Percentiles rank a stretch among this genome's conserved stretches.
Conservation (phyloP, 2,888 invertebrate species). For the Thyatira batis region DNA sequence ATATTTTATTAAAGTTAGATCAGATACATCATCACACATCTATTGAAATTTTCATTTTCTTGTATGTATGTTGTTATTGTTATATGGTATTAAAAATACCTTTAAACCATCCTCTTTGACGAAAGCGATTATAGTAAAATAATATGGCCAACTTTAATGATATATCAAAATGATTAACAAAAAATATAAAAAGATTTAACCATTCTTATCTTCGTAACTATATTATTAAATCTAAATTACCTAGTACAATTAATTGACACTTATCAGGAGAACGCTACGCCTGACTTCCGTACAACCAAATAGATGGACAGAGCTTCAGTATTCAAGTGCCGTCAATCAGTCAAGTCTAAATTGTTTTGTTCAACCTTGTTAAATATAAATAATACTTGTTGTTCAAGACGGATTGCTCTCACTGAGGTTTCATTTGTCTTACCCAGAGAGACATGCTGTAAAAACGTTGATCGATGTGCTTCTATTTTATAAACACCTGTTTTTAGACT, state of each 20-base stretch:
- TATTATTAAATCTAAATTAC: not conserved
- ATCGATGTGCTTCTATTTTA: conserved; percentile 55
- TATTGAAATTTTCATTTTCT: too few species aligned
- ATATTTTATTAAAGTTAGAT: too few species aligned
- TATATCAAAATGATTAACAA: too few species aligned
- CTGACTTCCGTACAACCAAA: not conserved
- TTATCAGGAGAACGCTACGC: not conserved
- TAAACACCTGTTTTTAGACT: conserved; percentile 59
- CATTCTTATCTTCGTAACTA: too few species aligned
- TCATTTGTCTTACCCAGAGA: conserved; percentile 61
- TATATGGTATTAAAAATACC: too few species aligned
- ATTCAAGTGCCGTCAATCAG: conserved; percentile 2
- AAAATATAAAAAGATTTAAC: too few species aligned
- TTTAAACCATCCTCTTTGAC: too few species aligned
- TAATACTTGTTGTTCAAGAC: conserved; percentile 21
- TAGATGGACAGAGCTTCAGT: not conserved
- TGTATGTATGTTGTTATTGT: too few species aligned
- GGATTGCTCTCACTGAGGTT: conserved; percentile 34
- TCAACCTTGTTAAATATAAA: conserved; percentile 7
- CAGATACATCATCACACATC: too few species aligned
- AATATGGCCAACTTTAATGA: too few species aligned
- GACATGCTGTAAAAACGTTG: conserved; percentile 56
- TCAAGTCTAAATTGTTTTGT: conserved; percentile 1
- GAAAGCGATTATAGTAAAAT: too few species aligned
- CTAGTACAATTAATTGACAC: not conserved